Percentiles rank a stretch among this genome's conserved stretches.
Evolutionary conservation across 2,888 invertebrate genomes (phyloP).

Genomic region (Priocnemis perturbator): DNA sequence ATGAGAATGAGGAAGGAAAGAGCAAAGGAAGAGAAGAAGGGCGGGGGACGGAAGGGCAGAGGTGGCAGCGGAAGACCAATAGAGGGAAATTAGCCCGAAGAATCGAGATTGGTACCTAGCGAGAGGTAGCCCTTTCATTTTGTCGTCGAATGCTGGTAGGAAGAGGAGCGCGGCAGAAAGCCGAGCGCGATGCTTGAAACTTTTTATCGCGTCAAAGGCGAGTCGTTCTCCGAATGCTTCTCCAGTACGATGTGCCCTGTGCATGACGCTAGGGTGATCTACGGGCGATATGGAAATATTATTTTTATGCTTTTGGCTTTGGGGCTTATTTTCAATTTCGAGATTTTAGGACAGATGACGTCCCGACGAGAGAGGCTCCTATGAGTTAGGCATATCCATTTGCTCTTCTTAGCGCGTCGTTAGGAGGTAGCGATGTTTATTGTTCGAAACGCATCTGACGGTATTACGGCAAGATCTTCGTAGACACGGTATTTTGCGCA

Average conservation of each 20-base stretch:
- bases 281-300: too few relatives aligned
- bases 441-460: too few relatives aligned
- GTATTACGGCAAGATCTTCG: too few relatives aligned
- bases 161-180: too few relatives aligned
- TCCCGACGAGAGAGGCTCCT: not conserved
- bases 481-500: too few relatives aligned
- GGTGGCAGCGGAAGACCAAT: slow-evolving; percentile 25
- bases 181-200: slow-evolving; percentile 24
- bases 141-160: too few relatives aligned
- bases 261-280: too few relatives aligned
- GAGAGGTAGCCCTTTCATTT: slow-evolving; percentile 47
- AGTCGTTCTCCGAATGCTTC: slow-evolving; percentile 49
- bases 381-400: too few relatives aligned
- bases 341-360: too few relatives aligned
- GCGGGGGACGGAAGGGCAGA: not conserved
- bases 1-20: too few relatives aligned
- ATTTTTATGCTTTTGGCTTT: slow-evolving; percentile 8
- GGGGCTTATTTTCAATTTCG: not conserved
- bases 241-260: slow-evolving; percentile 29
- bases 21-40: too few relatives aligned
- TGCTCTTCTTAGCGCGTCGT: too few relatives aligned
- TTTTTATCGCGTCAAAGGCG: slow-evolving; percentile 42
- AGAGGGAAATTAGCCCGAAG: slow-evolving; percentile 52
- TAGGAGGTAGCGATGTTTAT: not conserved
- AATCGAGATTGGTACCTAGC: slow-evolving; percentile 47